phyloP scores from a whole-genome alignment of 2,888 invertebrate species.

The Limnephilus lunatus region DNA sequence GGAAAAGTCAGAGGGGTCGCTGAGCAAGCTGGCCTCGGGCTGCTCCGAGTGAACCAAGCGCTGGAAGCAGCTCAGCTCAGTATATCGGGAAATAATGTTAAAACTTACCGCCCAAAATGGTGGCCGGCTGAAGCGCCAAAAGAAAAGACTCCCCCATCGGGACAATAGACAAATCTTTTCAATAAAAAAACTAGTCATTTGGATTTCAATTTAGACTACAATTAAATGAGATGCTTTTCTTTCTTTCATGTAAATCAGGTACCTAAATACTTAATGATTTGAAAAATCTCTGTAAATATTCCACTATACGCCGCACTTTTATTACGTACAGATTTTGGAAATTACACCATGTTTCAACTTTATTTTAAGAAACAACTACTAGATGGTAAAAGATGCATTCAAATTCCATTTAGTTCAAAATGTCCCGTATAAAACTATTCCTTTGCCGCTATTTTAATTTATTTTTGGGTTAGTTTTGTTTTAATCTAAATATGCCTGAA shows the following conservation, averaged over 20 bases:
- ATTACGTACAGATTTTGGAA: too few species aligned
- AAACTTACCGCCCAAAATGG: slow-evolving; percentile 84
- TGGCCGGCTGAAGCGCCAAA: slow-evolving; percentile 88
- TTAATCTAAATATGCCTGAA: too few species aligned
- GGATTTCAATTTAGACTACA: slow-evolving; percentile 31
- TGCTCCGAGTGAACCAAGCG: slow-evolving; percentile 85
- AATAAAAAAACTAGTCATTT: slow-evolving; percentile 7
- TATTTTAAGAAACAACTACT: too few species aligned
- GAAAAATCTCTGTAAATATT: not conserved
- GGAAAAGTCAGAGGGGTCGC: slow-evolving; percentile 83
- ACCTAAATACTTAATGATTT: not conserved
- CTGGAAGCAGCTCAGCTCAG: slow-evolving; percentile 78
- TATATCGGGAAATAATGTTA: slow-evolving; percentile 77
- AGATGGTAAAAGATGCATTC: too few species aligned
- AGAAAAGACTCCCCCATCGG: slow-evolving; percentile 72
- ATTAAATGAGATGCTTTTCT: not conserved
- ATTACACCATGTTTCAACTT: too few species aligned
- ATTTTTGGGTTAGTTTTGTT: too few species aligned
- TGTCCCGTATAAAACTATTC: too few species aligned
- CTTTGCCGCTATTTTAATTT: too few species aligned
- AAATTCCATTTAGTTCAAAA: too few species aligned
- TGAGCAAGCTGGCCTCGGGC: slow-evolving; percentile 82
- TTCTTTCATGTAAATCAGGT: slow-evolving; percentile 16
- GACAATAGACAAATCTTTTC: slow-evolving; percentile 29
- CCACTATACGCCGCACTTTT: too few species aligned